Base-by-base conservation (phyloP, 2,888 invertebrate species). In the Hemistola chrysoprasaria region DNA sequence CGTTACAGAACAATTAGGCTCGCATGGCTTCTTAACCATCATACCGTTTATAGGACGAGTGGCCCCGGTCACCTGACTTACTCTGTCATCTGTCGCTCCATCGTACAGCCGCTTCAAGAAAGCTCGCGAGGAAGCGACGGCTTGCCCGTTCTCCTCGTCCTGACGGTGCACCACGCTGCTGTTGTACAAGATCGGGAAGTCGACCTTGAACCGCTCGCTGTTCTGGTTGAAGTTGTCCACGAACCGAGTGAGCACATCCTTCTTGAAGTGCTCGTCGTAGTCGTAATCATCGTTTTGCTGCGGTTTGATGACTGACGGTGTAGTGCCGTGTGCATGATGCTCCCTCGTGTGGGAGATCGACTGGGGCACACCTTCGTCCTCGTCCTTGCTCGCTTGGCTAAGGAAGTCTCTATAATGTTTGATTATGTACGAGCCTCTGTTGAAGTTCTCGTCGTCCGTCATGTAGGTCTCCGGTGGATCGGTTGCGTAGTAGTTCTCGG, bases 171-270 rank as follows among this genome's bases (percentile, higher is more conserved):
- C 69, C 6, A 85, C 66, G 31, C 78, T 83, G 23, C 62, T 83
- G 52, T 87, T 86, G 50, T 77, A 83, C 47, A 87, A 22, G 22
- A 87, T 55, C 9, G 87, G 87, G 24, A 81, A 84, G 43, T 81
- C 75, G 0, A 72, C 74, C 56, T 75, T 79, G 49, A 77, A 81
- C 28, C 71, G 61, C 20, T 79, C 80, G 24, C 74, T 78, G 55
- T 85, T 75, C 49, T 75, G 74, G 47, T 85, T 83, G 55, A 83
- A 84, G 47, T 78, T 81, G 22, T 83, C 77, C 1, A 84, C 76
- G 48, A 85, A 86, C 26, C 71, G 69, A 40, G 67, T 69, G 22
- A 85, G 41, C 4, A 81, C 62, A 6, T 82, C 78, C 51, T 74
- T 78, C 1, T 73, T 73, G 54, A 77, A 78, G 16, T 73, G 69